Conservation (phyloP, 2,113 vertebrate species). For the Myxocyprinus asiaticus region DNA sequence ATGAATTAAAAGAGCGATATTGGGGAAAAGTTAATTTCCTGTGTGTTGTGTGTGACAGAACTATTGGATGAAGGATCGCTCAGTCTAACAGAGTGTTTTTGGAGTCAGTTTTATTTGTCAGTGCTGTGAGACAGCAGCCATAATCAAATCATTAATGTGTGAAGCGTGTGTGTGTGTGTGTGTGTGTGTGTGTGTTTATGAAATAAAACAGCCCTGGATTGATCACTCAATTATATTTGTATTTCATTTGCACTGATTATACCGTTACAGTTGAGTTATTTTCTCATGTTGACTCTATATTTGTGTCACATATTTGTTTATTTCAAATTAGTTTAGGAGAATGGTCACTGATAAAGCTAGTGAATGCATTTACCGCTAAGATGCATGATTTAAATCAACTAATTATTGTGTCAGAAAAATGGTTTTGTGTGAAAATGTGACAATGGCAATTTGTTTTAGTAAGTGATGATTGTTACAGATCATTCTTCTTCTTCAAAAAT, state of each 20-base stretch:
- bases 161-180: too few relatives aligned
- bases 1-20: not conserved
- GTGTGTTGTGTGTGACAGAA: not conserved
- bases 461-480: not conserved
- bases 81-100: too few relatives aligned
- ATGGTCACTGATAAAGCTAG: too few relatives aligned
- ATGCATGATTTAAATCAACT: slow-evolving; percentile 6
- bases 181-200: not conserved
- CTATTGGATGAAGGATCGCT: too few relatives aligned
- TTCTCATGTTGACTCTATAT: not conserved
- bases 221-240: not conserved
- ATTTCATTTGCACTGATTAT: slow-evolving; percentile 13
- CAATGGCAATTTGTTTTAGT: slow-evolving; percentile 6
- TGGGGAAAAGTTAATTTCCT: not conserved
- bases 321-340: too few relatives aligned
- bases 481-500: not conserved
- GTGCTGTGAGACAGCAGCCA: not conserved
- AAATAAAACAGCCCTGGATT: slow-evolving; percentile 3
- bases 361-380: too few relatives aligned
- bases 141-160: not conserved
- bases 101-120: not conserved
- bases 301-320: not conserved
- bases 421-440: not conserved
- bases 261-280: not conserved
- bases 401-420: not conserved